Evolutionary conservation across 2,888 invertebrate genomes (phyloP), one percentile per base, ranked within the genome.

Genomic region (Eristalinus aeneus): DNA sequence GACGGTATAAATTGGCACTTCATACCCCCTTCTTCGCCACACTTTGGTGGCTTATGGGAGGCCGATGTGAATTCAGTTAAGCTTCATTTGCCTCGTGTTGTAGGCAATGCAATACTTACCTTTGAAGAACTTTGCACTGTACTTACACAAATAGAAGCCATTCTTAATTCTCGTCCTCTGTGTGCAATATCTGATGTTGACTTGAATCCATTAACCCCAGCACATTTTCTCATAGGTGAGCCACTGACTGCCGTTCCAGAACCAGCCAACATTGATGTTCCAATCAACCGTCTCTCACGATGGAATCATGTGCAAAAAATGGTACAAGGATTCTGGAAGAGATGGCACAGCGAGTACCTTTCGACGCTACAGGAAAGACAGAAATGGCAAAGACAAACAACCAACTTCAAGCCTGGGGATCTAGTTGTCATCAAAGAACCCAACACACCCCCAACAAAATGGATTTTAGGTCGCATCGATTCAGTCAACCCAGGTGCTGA

Each of bases 1-100:
- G 81, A 87, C 12, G 75, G 71, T 16, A 88, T 87, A 6, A 36
- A 31, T 22, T 86, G 88, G 87, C 80, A 72, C n/a, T 87, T 68
- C 16, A 87, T 74, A 53, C 64, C 86, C 1, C 79, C 88, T 6
- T 67, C 79, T n/a, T 68, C 79, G 1, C 81, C 81, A 8, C 75
- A 83, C 56, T 88, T 79, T 64, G 80, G 76, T 16, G 88, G 83
- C 0, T 73, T 85, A 22, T 85, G 83, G 88, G 79, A 88, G 54
- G 87, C 81, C 1, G 78, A 61, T 6, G 79, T 87, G 0, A 74
- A 75, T 34, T 83, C 85, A 23, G 78, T 85, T 0, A 88, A 88
- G 32, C 36, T 87, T 3, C 80, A 87, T 53, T 53, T 88, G 11
- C 79, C 65, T 27, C 77, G 88, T 0, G 80, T 85, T 27, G 39